Evolutionary conservation across 2,888 invertebrate species (phyloP).

Genomic region (Belgica antarctica): DNA sequence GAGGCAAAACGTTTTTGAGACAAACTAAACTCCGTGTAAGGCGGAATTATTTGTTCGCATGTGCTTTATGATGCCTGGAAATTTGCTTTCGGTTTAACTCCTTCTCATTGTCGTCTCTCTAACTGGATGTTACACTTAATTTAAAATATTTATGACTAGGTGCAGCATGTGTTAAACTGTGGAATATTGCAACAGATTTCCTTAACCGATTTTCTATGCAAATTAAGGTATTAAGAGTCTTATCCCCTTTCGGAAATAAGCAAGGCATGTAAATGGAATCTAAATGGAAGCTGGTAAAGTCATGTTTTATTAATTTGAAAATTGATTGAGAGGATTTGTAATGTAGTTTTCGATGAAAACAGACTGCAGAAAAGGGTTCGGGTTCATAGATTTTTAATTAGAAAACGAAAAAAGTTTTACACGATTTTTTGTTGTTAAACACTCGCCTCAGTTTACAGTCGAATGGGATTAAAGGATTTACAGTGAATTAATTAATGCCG

Average conservation of each 20-base stretch:
- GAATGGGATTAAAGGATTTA: slow-evolving; percentile 2
- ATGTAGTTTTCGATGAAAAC: background rate
- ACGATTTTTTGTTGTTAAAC: slow-evolving; percentile 3
- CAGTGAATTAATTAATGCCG: background rate
- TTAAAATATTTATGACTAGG: slow-evolving; percentile 20
- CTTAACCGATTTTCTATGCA: slow-evolving; percentile 40
- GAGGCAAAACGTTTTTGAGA: background rate
- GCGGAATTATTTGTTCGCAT: background rate
- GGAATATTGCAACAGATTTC: slow-evolving; percentile 40
- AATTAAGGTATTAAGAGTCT: slow-evolving; percentile 36
- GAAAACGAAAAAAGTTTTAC: background rate
- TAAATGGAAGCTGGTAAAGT: slow-evolving; percentile 29
- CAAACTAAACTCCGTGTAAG: background rate
- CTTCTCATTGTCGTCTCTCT: background rate
- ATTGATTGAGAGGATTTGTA: slow-evolving; percentile 42
- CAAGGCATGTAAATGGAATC: background rate
- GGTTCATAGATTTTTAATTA: slow-evolving; percentile 15
- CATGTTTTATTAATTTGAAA: slow-evolving; percentile 41
- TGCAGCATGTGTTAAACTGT: slow-evolving; percentile 22
- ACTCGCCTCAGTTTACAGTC: background rate
- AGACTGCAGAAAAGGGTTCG: slow-evolving; percentile 12
- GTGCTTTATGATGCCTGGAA: background rate
- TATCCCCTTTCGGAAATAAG: background rate
- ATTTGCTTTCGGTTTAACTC: background rate
- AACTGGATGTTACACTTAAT: background rate